phyloP scores from a whole-genome alignment of 2,113 vertebrate genomes.

The Rhinolophus sinicus region DNA sequence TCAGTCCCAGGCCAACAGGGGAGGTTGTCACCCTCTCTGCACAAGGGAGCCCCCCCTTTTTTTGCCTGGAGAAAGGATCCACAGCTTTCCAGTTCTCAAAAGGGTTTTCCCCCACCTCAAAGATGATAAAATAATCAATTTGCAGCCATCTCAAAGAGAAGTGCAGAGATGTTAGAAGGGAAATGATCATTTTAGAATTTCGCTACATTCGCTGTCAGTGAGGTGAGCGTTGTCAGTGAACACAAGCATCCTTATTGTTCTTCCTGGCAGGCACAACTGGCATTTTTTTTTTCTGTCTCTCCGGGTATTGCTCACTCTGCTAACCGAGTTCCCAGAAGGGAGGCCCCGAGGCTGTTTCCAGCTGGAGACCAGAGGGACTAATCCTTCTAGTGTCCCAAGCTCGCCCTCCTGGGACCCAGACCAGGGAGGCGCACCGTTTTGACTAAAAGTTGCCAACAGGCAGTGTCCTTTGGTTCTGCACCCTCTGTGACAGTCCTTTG shows the following conservation, averaged over 20 bases:
- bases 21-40: not conserved
- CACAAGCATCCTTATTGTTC: fast-evolving
- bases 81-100: not conserved
- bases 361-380: fast-evolving
- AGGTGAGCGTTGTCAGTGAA: not conserved
- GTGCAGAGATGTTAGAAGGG: fast-evolving
- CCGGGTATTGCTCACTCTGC: fast-evolving
- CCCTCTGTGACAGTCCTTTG: fast-evolving
- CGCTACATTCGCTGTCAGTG: fast-evolving
- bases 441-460: not conserved
- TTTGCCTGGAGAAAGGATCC: not conserved
- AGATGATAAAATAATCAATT: not conserved
- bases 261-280: fast-evolving
- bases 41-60: not conserved
- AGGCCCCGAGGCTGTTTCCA: not conserved
- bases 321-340: not conserved
- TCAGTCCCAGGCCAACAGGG: not conserved
- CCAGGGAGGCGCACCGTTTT: not conserved
- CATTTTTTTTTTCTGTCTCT: no score
- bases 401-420: not conserved
- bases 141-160: not conserved
- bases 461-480: not conserved
- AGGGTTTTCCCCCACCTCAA: fast-evolving
- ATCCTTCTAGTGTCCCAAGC: not conserved
- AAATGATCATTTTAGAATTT: fast-evolving